Evolutionary conservation across 2,797 vertebrate species (phyloP).

Genomic region (Spinus olivaceus): DNA sequence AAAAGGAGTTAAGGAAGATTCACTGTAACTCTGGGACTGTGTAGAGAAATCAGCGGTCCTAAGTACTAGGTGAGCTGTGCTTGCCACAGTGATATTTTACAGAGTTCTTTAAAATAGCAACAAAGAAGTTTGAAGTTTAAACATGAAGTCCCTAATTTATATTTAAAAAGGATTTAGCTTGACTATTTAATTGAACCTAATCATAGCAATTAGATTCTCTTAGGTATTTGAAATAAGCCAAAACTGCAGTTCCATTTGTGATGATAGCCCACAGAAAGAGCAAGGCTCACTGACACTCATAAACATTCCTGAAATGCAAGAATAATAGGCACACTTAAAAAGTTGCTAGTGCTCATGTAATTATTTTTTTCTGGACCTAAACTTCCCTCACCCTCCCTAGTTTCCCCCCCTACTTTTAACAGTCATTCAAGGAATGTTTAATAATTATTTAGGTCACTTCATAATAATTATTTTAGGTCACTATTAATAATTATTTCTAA

Average conservation of each 20-base stretch:
- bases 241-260: not conserved
- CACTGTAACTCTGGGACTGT: not conserved
- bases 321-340: not conserved
- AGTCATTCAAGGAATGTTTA: not conserved
- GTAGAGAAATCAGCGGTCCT: not conserved
- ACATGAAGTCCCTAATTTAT: not conserved
- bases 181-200: not conserved
- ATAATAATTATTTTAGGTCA: too few relatives aligned
- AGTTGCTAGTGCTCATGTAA: not conserved
- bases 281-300: not conserved
- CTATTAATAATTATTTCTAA: not conserved
- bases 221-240: not conserved
- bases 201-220: not conserved
- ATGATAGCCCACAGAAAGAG: not conserved
- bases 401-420: not conserved
- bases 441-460: not conserved
- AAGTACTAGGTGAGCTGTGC: not conserved
- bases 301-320: not conserved
- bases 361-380: not conserved
- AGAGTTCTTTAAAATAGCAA: not conserved
- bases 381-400: fast-evolving
- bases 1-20: not conserved
- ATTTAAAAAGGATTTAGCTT: not conserved
- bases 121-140: not conserved
- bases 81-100: not conserved